Evolutionary conservation across 2,797 vertebrate species (phyloP), one percentile per base, ranked within the genome.

Genomic region (Gymnocypris eckloni): DNA sequence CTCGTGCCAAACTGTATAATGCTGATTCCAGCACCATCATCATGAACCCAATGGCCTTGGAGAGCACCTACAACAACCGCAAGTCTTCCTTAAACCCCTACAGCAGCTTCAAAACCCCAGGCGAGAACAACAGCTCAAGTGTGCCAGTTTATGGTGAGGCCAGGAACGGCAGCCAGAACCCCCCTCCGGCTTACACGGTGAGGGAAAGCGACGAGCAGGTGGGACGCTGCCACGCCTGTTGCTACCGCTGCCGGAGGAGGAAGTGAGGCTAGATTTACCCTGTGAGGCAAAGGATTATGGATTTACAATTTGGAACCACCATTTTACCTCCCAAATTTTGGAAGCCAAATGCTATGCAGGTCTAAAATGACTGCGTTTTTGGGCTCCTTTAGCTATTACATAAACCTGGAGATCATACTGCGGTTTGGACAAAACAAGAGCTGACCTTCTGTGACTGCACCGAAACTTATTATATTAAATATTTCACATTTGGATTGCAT

Each of bases 1-100:
- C 97, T 0, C 92, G 96, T 28, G 96, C 96, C 0, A 97, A 97
- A 87, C 95, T 98, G 43, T 93, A 83, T 9, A 28, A 89, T 0
- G 86, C 85, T 0, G 81, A 41, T 0, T 86, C 83, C 79, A 73
- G 79, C 89, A 94, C 90, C 0, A 66, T 97, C 70, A 95, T 97
- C 0, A 85, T 91, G 87, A 97, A 96, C 90, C 96, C 95, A 0
- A 84, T 87, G 18, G 85, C 91, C 3, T 61, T 95, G 52, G 59
- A 79, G 16, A 70, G 2, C 43, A 61, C 89, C 18, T 87, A 91
- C 0, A 88, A 91, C 0, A 88, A 82, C 6, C 78, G 70, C 18
- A 86, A 39, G 33, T 56, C 70, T 61, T 25, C 83, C 75, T 61
- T 75, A 28, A 88, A 95, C 39, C 95, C 95, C 4, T 94, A 94